A percentile compares a stretch with the other conserved stretches of the same genome.
phyloP scores from a whole-genome alignment of 2,113 vertebrate species.

The Mustela lutreola region DNA sequence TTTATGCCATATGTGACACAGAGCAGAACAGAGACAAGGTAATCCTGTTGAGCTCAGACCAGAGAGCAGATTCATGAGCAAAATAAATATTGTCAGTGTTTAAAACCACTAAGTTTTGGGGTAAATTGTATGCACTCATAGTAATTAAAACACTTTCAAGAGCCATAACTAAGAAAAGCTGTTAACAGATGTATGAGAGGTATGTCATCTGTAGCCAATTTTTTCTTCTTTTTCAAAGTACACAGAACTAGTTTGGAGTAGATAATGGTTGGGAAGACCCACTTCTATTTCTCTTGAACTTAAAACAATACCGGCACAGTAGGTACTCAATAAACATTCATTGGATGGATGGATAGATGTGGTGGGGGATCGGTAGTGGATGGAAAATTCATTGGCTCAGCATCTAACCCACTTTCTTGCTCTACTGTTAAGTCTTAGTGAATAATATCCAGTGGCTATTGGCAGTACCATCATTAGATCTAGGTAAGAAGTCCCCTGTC shows the following conservation, averaged over 20 bases:
- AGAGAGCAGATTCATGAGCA: neutral
- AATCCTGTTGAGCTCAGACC: neutral
- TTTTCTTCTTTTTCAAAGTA: neutral
- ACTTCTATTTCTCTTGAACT: neutral
- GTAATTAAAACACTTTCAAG: slow-evolving; percentile 31
- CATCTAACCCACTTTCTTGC: neutral
- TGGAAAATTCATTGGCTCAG: neutral
- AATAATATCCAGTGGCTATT: neutral
- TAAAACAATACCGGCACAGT: neutral
- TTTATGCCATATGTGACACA: neutral
- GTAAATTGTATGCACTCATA: neutral
- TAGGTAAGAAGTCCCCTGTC: neutral
- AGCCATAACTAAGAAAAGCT: neutral
- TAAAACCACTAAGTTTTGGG: neutral
- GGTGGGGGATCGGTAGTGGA: neutral
- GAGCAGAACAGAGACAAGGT: neutral
- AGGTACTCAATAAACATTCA: neutral
- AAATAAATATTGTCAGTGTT: slow-evolving; percentile 22
- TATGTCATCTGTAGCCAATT: neutral
- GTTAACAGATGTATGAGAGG: neutral
- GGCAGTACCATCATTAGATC: neutral
- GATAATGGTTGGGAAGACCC: neutral
- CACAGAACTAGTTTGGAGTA: neutral
- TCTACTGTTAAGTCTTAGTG: neutral
- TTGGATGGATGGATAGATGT: neutral